Evolutionary conservation across 2,797 vertebrate species (phyloP).

Genomic region (Macroramphosus scolopax): DNA sequence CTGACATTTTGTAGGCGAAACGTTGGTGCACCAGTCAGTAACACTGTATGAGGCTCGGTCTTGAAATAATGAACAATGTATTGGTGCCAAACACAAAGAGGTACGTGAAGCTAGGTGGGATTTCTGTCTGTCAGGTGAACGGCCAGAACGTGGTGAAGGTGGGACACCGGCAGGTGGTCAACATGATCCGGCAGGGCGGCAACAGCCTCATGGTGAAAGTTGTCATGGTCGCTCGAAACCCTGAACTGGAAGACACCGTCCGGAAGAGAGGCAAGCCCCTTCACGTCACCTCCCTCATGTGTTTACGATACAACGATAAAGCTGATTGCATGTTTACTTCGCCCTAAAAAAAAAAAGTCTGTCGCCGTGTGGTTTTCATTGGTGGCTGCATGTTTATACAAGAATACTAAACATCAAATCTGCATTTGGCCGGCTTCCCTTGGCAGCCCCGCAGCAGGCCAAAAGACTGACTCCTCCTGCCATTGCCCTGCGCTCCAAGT

Average conservation of each 20-base stretch:
- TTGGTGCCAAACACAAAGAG: too few species aligned
- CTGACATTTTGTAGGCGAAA: too few species aligned
- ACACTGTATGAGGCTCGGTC: too few species aligned
- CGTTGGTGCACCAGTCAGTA: too few species aligned
- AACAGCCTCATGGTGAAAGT: slow-evolving; percentile 95
- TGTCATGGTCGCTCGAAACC: slow-evolving; percentile 93
- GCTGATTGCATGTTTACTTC: slow-evolving; percentile 50
- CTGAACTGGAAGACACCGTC: slow-evolving; percentile 87
- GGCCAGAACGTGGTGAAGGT: slow-evolving; percentile 93
- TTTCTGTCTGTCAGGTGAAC: slow-evolving; percentile 80
- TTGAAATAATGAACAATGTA: too few species aligned
- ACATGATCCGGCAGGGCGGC: slow-evolving; percentile 93
- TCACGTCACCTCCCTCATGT: slow-evolving; percentile 4
- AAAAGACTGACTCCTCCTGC: slow-evolving; percentile 91
- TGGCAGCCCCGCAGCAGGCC: slow-evolving; percentile 86
- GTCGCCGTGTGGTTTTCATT: slow-evolving; percentile 41
- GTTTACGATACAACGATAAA: slow-evolving; percentile 28
- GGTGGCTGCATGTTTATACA: slow-evolving; percentile 54
- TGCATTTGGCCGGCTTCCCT: slow-evolving; percentile 62
- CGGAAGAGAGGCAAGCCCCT: slow-evolving; percentile 82
- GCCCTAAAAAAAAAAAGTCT: slow-evolving; percentile 28
- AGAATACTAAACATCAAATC: slow-evolving; percentile 62
- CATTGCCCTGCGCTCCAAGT: slow-evolving; percentile 92
- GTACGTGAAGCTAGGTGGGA: too few species aligned
- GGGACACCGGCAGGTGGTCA: slow-evolving; percentile 93